A percentile compares a stretch with the other conserved stretches of the same genome.
These are phyloP conservation scores for Uropetala carovei DNA, from an alignment of 2,888 invertebrate species.

Conservation along the genomic window DNA sequence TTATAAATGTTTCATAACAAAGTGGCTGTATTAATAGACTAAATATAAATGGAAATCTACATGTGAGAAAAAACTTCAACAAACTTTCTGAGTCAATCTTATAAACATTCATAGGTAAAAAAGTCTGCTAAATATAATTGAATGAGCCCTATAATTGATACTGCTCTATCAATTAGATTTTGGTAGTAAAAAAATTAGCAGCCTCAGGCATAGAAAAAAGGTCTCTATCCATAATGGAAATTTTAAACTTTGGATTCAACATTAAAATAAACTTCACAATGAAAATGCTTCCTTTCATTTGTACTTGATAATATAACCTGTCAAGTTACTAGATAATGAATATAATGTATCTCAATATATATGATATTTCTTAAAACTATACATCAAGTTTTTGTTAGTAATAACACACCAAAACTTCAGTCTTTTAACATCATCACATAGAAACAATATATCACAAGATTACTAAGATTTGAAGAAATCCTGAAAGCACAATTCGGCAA, in stretches of 20 bases:
- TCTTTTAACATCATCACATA: slow-evolving; percentile 66
- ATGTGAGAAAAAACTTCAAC: slow-evolving; percentile 62
- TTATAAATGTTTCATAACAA: slow-evolving; percentile 49
- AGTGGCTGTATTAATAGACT: slow-evolving; percentile 55
- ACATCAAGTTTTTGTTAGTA: slow-evolving; percentile 64
- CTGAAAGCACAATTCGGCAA: slow-evolving; percentile 63
- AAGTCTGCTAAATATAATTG: slow-evolving; percentile 61
- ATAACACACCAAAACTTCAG: slow-evolving; percentile 66
- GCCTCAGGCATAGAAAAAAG: slow-evolving; percentile 56
- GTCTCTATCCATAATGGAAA: slow-evolving; percentile 56
- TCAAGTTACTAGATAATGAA: slow-evolving; percentile 62
- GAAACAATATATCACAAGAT: slow-evolving; percentile 64
- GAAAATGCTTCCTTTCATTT: slow-evolving; percentile 63
- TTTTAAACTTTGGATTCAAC: slow-evolving; percentile 56
- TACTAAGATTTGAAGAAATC: slow-evolving; percentile 64
- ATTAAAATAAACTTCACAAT: slow-evolving; percentile 63
- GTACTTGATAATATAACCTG: slow-evolving; percentile 64
- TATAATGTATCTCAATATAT: slow-evolving; percentile 64
- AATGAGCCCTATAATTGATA: slow-evolving; percentile 46
- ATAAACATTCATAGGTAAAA: slow-evolving; percentile 63
- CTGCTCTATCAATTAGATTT: slow-evolving; percentile 44
- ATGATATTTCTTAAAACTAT: slow-evolving; percentile 63
- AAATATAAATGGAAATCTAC: slow-evolving; percentile 45
- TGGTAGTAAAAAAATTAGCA: slow-evolving; percentile 62
- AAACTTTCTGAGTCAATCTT: slow-evolving; percentile 55